Base-by-base conservation (phyloP, 1,140 invertebrate species). In the Trichogramma pretiosum region DNA sequence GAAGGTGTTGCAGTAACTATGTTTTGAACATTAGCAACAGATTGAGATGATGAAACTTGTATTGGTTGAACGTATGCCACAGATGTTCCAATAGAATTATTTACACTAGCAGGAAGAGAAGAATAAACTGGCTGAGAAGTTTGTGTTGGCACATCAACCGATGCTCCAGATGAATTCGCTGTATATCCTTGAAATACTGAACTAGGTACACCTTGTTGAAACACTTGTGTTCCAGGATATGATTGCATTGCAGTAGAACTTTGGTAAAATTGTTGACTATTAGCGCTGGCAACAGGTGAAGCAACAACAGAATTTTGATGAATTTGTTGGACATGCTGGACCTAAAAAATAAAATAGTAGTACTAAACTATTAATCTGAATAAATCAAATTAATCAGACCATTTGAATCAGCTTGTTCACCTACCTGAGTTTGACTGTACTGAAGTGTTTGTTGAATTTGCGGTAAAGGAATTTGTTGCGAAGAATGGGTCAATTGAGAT, bases 401-500 rank as follows among this genome's bases (percentile, higher is more conserved):
- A n/a, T n/a, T n/a, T n/a, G n/a, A n/a, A n/a, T n/a, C n/a, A n/a
- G 11, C 39, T 28, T 9, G 5, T 21, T 21, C 18, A 22, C 22
- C 37, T 51, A 62, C 55, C 34, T 65, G 59, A 3, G 59, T 53
- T 35, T 60, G 63, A 4, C 56, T 45, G 22, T 63, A 63, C 7
- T 59, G 58, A 38, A 59, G 56, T 18, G 62, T 63, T 47, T 60
- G 62, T 23, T 65, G 62, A 62, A 48, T 68, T 62, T 53, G 68
- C 54, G 33, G 60, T 32, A 34, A 66, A 57, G 24, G 68, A 56
- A 57, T 63, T 59, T 36, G 54, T 30, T 73, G 56, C 23, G 68
- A 63, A 42, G 67, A 60, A 52, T 62, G 61, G n/a, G 72, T 51
- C 49, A 76, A 67, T 28, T 75, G 75, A 42, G 74, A 71, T 1